These are phyloP conservation scores for Micromys minutus DNA, from an alignment of 2,113 vertebrate genomes.

Conservation along the genomic window DNA sequence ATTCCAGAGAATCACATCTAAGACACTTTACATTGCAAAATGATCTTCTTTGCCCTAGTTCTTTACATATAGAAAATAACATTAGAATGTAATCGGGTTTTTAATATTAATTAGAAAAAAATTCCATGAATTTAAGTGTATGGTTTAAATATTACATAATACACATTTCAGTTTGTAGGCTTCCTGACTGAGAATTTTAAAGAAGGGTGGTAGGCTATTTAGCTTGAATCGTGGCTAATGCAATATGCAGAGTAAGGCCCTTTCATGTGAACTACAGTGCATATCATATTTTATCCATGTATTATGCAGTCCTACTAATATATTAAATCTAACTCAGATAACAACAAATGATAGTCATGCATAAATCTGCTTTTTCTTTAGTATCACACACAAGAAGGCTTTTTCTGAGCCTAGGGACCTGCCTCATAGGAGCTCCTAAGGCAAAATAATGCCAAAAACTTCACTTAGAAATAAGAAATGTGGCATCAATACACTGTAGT, in stretches of 20 bases:
- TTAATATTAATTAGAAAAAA: conserved; percentile 43
- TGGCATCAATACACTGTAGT: conserved; percentile 36
- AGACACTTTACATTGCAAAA: neutral
- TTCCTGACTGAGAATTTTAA: conserved; percentile 20
- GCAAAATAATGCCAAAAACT: conserved; percentile 2
- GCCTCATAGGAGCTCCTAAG: neutral
- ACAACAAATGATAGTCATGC: neutral
- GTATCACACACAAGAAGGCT: conserved; percentile 47
- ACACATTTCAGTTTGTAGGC: neutral
- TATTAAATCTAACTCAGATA: conserved; percentile 12
- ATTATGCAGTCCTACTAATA: conserved; percentile 20
- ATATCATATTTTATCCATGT: neutral
- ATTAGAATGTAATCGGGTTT: conserved; percentile 1
- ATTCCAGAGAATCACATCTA: neutral
- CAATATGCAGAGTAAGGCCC: neutral
- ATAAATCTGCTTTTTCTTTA: neutral
- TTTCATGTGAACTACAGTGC: neutral
- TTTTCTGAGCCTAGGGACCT: neutral
- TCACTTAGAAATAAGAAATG: conserved; percentile 49
- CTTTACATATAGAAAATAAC: conserved; percentile 39
- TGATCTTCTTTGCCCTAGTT: neutral
- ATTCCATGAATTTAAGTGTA: neutral
- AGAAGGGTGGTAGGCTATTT: neutral
- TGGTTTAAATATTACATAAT: neutral
- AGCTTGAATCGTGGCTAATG: neutral